Percentiles rank a stretch among this genome's conserved stretches.
Evolutionary conservation across 2,113 vertebrate species (phyloP).

Genomic region (Australoheros scitulus): DNA sequence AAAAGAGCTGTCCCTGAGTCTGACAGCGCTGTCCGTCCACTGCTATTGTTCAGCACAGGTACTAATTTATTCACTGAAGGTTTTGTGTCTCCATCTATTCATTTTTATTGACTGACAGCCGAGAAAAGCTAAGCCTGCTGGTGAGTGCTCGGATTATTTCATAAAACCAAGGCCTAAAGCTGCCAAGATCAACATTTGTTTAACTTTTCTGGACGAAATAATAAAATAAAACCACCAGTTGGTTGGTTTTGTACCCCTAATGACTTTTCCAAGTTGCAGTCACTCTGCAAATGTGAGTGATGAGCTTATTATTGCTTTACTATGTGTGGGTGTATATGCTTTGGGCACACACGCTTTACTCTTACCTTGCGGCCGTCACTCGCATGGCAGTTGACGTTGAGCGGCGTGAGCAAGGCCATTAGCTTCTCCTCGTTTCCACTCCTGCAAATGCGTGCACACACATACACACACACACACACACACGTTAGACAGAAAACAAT

Average conservation of each 20-base stretch:
- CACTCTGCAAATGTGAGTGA: neutral
- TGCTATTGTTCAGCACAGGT: conserved; percentile 25
- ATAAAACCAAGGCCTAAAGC: conserved; percentile 1
- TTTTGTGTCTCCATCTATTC: conserved; percentile 38
- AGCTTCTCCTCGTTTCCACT: conserved; percentile 99
- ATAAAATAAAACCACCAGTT: neutral
- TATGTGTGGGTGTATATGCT: neutral
- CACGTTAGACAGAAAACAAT: conserved; percentile 35
- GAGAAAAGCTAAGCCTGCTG: conserved; percentile 33
- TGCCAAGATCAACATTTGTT: conserved; percentile 20
- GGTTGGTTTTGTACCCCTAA: conserved; percentile 13
- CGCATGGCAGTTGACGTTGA: conserved; percentile 99
- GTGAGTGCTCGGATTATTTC: conserved; percentile 23
- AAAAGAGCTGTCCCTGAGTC: neutral
- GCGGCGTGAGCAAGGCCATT: conserved; percentile 97
- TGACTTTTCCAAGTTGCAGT: neutral
- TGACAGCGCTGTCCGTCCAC: neutral
- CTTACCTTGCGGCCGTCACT: conserved; percentile 98
- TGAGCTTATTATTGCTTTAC: conserved; percentile 17
- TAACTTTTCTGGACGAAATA: neutral
- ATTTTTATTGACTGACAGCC: conserved; percentile 42
- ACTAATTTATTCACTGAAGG: conserved; percentile 39
- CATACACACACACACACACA: conserved; percentile 35
- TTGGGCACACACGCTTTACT: neutral
- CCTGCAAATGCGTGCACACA: conserved; percentile 77